These are phyloP conservation scores for Smutsia temminckii DNA, from an alignment of 2,797 vertebrate genomes.

Conservation along the genomic window DNA sequence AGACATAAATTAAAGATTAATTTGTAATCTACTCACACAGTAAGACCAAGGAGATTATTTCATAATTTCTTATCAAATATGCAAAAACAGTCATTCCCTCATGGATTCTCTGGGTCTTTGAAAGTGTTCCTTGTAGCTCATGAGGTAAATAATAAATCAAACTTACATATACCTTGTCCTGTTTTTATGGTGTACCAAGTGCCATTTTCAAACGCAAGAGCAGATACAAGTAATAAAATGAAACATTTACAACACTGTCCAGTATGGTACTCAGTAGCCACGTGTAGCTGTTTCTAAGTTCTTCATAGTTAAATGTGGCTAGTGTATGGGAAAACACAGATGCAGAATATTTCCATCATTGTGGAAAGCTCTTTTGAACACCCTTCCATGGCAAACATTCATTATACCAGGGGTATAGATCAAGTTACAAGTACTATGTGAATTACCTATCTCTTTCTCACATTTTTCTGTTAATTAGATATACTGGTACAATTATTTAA, in stretches of 20 bases:
- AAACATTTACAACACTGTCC: background rate
- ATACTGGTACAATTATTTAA: background rate
- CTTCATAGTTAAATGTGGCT: background rate
- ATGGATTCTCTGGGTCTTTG: constrained; percentile 51
- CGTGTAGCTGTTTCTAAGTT: background rate
- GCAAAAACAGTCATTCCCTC: constrained; percentile 69
- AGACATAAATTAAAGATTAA: constrained; percentile 69
- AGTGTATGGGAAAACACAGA: background rate
- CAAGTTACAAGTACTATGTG: background rate
- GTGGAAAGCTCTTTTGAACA: background rate
- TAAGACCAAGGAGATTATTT: constrained; percentile 74
- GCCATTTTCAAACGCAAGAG: constrained; percentile 14
- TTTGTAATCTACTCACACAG: constrained; percentile 75
- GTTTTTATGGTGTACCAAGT: background rate
- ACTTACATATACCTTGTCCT: background rate
- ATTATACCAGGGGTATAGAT: background rate
- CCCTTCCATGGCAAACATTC: background rate
- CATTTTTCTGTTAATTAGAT: constrained; percentile 16
- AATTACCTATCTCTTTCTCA: background rate
- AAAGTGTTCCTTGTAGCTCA: background rate
- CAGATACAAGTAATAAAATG: background rate
- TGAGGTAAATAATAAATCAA: constrained; percentile 65
- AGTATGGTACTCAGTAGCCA: background rate
- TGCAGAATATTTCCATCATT: background rate
- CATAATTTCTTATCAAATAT: constrained; percentile 77